phyloP scores from a whole-genome alignment of 1,140 invertebrate species.

The Delia radicum region DNA sequence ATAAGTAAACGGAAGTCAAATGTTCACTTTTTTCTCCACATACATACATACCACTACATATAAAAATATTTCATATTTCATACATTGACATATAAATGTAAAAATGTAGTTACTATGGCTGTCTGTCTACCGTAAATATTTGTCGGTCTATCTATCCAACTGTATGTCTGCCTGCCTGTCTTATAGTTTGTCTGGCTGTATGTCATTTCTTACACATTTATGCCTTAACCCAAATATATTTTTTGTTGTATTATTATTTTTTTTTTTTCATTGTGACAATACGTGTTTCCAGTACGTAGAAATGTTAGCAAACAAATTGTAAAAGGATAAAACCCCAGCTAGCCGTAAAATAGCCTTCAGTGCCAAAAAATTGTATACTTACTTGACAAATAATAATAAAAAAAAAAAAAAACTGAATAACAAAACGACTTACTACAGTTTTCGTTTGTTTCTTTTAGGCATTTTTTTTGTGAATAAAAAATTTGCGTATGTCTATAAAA shows the following conservation, averaged over 20 bases:
- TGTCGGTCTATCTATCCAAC: not conserved
- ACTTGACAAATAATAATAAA: no score
- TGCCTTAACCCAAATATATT: not conserved
- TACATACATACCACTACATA: no score
- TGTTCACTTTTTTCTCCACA: not conserved
- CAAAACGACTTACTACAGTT: no score
- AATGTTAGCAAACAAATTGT: not conserved
- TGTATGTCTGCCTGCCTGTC: not conserved
- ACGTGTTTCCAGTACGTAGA: not conserved
- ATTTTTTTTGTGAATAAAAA: no score
- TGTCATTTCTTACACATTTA: not conserved
- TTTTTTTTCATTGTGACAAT: not conserved
- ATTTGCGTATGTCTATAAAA: no score
- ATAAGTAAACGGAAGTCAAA: slow-evolving; percentile 10
- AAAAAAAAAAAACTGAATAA: no score
- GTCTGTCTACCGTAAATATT: not conserved
- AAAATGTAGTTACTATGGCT: no score
- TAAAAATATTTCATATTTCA: no score
- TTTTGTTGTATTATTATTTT: not conserved
- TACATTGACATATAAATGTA: not conserved
- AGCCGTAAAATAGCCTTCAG: no score
- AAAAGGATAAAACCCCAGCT: no score
- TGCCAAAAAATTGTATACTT: no score
- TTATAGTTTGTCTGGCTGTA: not conserved
- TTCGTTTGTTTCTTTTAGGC: no score